Base-by-base conservation (phyloP, 64 coral and sea anemone genomes). In the Hydrozoanthus tunicans region DNA sequence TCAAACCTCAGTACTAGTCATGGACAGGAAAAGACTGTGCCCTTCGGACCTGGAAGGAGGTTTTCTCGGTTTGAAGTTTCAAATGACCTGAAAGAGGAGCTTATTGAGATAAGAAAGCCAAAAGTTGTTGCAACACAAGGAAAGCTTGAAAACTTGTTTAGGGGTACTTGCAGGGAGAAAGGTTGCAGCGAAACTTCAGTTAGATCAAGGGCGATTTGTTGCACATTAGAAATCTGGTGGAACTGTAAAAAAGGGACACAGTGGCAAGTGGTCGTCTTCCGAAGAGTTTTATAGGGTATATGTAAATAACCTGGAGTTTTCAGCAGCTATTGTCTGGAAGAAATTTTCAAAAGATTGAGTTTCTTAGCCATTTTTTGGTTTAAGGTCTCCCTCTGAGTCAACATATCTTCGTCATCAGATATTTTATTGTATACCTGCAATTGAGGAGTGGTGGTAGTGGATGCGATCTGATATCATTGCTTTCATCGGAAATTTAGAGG, bases 221-320 rank as follows among this genome's bases (percentile, higher is more conserved):
- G 27, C n/a, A 77, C 73, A 26, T 77, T 77, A 10, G 73, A 77
- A 51, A 77, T 77, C 9, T 77, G 73, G 73, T 72, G 69, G n/a
- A 72, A 43, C 32, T 43, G 32, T 43, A 43, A 43, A 43, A 20
- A 43, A 43, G 32, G 32, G 32, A 43, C 32, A 43, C 32, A 43
- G 32, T 43, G 32, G 32, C 32, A 43, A 43, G 32, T 43, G 32
- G 32, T 43, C 32, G 2, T 43, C 32, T 43, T 43, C 32, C 2
- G 0, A 43, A 0, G 32, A 43, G 32, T 43, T 43, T 43, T 43
- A 43, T 43, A 43, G 32, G 32, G 32, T 43, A 1, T 43, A 43
- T 43, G 32, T 43, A 43, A 43, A 43, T 43, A 43, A 43, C 2
- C 2, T 43, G 32, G 0, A 43, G 0, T 43, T 43, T 43, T 43